These are phyloP conservation scores for Diorhabda elongata DNA, from an alignment of 1,140 invertebrate species.

Conservation along the genomic window DNA sequence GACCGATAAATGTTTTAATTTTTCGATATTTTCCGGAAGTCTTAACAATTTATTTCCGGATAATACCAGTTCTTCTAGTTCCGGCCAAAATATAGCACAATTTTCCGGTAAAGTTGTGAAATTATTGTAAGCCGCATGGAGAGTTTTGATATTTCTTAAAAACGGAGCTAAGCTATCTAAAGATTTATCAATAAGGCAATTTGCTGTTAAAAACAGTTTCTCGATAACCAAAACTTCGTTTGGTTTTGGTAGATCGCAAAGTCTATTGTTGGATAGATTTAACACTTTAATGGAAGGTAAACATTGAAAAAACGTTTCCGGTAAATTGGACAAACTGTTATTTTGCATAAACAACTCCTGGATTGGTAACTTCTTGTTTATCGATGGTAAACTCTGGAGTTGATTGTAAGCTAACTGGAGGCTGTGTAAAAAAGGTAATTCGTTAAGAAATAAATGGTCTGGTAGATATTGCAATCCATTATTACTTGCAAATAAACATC, in stretches of 20 bases:
- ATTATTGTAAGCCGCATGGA: constrained; percentile 77
- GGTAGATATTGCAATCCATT: constrained; percentile 66
- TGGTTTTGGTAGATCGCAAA: constrained; percentile 62
- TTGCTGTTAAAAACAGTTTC: constrained; percentile 70
- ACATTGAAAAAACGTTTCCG: constrained; percentile 70
- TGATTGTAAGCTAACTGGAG: constrained; percentile 73
- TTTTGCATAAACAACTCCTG: constrained; percentile 72
- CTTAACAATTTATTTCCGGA: constrained; percentile 76
- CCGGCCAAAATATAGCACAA: constrained; percentile 68
- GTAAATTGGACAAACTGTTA: constrained; percentile 68
- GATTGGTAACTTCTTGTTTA: constrained; percentile 63
- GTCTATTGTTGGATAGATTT: constrained; percentile 74
- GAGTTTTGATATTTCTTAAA: constrained; percentile 62
- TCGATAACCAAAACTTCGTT: constrained; percentile 59
- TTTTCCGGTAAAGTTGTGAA: constrained; percentile 69
- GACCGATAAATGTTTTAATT: constrained; percentile 66
- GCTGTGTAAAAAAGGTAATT: constrained; percentile 64
- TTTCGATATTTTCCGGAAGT: constrained; percentile 71
- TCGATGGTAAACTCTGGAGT: constrained; percentile 63
- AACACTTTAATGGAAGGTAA: constrained; percentile 66
- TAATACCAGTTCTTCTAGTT: constrained; percentile 75
- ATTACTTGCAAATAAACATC: constrained; percentile 69
- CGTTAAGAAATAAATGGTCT: constrained; percentile 68
- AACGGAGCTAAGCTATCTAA: constrained; percentile 53
- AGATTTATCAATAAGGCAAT: constrained; percentile 69